Conservation (phyloP, 2,888 invertebrate species). For the Spodoptera littoralis region DNA sequence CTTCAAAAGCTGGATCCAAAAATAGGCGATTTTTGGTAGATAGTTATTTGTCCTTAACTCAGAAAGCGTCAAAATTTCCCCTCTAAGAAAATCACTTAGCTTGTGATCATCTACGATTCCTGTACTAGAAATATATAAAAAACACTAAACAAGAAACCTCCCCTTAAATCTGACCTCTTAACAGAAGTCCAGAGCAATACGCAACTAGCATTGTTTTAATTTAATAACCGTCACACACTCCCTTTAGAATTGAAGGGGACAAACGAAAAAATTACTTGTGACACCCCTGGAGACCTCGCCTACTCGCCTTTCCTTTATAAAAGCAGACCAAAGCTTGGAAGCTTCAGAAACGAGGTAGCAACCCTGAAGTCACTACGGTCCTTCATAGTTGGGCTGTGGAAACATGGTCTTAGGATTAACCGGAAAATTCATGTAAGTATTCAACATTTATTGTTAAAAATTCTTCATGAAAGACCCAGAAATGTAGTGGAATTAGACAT, state of each 20-base stretch:
- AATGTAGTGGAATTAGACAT: too few relatives aligned
- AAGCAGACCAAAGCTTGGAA: conserved; percentile 58
- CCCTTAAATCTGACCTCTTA: conserved; percentile 48
- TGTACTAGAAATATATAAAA: not conserved
- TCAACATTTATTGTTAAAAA: too few relatives aligned
- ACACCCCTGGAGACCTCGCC: conserved; percentile 78
- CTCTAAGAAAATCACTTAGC: too few relatives aligned
- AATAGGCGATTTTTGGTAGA: too few relatives aligned
- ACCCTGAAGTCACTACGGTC: conserved; percentile 44
- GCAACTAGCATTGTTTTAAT: conserved; percentile 82
- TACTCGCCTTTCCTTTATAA: conserved; percentile 74
- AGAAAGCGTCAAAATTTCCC: too few relatives aligned
- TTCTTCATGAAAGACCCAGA: too few relatives aligned
- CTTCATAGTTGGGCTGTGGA: conserved; percentile 39
- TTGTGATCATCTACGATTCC: too few relatives aligned
- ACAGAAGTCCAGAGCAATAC: conserved; percentile 77
- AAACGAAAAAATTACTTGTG: conserved; percentile 73
- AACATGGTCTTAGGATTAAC: conserved; percentile 49
- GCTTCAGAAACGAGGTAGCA: conserved; percentile 62
- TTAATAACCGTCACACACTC: conserved; percentile 81
- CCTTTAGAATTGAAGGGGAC: conserved; percentile 62
- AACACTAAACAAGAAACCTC: conserved; percentile 4
- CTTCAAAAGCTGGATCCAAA: too few relatives aligned
- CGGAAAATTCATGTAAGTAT: conserved; percentile 48
- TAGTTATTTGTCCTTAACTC: too few relatives aligned